Evolutionary conservation across 2,113 vertebrate species (phyloP).

Genomic region (Poeciliopsis turrubarensis): DNA sequence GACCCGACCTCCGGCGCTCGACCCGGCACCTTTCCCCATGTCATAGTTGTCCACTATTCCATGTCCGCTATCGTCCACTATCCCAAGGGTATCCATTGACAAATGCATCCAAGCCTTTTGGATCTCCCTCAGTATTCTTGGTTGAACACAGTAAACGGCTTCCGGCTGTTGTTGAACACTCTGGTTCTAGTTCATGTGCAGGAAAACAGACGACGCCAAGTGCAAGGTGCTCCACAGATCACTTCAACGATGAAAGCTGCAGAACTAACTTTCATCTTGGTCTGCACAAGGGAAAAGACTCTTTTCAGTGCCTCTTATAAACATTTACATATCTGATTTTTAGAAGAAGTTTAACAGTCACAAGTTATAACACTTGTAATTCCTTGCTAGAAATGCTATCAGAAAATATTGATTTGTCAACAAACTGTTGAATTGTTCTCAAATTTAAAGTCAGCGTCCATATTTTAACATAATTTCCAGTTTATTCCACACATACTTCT

Average conservation of each 20-base stretch:
- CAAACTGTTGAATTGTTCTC: not conserved
- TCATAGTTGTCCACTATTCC: slow-evolving; percentile 76
- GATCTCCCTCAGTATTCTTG: slow-evolving; percentile 34
- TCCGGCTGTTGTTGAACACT: not conserved
- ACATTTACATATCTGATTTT: too few species aligned
- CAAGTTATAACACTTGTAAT: not conserved
- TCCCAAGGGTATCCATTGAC: slow-evolving; percentile 81
- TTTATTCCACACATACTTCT: not conserved
- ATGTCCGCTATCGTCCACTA: slow-evolving; percentile 79
- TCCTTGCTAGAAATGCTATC: not conserved
- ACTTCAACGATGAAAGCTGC: slow-evolving; percentile 16
- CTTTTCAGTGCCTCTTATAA: not conserved
- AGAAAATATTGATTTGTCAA: not conserved
- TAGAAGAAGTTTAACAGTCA: too few species aligned
- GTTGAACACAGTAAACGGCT: slow-evolving; percentile 15
- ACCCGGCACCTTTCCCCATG: slow-evolving; percentile 77
- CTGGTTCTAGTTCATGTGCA: slow-evolving; percentile 25
- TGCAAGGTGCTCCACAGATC: slow-evolving; percentile 19
- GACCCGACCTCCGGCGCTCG: slow-evolving; percentile 70
- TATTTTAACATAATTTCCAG: not conserved
- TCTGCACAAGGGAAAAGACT: slow-evolving; percentile 29
- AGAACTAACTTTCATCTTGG: slow-evolving; percentile 39
- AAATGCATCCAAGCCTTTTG: slow-evolving; percentile 80
- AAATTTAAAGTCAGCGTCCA: not conserved
- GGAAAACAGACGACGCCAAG: slow-evolving; percentile 16